phyloP scores from a whole-genome alignment of 2,797 vertebrate species.

The Molossus alvarezi region DNA sequence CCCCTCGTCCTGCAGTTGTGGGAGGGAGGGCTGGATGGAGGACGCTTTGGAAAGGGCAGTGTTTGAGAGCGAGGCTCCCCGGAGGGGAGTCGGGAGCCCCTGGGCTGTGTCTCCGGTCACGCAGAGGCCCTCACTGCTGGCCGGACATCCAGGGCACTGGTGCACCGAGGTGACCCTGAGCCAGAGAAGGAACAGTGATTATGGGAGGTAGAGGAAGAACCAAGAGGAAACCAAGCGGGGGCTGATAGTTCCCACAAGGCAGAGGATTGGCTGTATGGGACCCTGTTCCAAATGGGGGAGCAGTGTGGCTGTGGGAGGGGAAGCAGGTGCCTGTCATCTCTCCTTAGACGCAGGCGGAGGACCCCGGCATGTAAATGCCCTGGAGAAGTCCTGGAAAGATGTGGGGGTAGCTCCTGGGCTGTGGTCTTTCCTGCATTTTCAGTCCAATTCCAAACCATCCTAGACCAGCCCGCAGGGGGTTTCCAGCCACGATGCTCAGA shows the following conservation, averaged over 20 bases:
- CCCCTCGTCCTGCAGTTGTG: conserved; percentile 82
- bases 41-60: conserved; percentile 74
- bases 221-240: neutral
- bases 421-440: conserved; percentile 73
- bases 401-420: neutral
- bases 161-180: neutral
- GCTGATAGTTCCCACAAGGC: neutral
- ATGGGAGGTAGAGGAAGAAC: neutral
- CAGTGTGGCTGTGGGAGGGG: neutral
- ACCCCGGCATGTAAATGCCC: neutral
- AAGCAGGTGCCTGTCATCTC: neutral
- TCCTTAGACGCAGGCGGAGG: neutral
- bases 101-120: neutral
- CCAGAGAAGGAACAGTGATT: neutral
- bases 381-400: neutral
- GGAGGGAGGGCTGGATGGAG: conserved; percentile 39
- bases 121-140: neutral
- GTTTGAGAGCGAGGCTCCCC: conserved; percentile 73
- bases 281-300: neutral
- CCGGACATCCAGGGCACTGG: neutral
- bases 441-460: conserved; percentile 72
- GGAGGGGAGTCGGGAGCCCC: neutral
- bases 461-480: conserved; percentile 66
- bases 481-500: conserved; percentile 36
- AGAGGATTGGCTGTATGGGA: neutral